Evolutionary conservation across 2,888 invertebrate genomes (phyloP), one percentile per base, ranked within the genome.

Genomic region (Lypha dubia): DNA sequence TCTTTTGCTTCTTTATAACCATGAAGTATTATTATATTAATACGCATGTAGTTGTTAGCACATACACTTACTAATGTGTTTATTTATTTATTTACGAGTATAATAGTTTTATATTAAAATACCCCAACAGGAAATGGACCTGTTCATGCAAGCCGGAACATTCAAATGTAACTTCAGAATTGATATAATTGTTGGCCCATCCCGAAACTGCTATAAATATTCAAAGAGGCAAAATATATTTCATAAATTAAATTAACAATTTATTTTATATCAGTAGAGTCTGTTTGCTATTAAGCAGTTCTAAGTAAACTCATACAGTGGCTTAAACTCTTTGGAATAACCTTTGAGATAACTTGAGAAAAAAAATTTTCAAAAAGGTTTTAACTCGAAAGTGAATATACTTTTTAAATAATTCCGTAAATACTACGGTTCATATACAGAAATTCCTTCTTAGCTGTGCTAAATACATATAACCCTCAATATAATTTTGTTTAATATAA

Each of bases 101-200:
- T 20, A 65, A 17, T 62, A 15, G 44, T 35, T 38, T 51, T 68
- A 24, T 38, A 68, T 68, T 68, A 63, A 56, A 68, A 35, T 38
- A 65, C 0, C 65, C 75, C 75, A 68, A 76, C 76, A 76, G 76
- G 67, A 76, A 68, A 58, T 68, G 22, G 3, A 32, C 24, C n/a
- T 20, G 22, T 53, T 15, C 15, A 1, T 63, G 63, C 51, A n/a
- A 11, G 63, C 15, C 38, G 63, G 51, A 74, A 53, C 24, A 63
- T 24, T 3, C 38, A 62, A 63, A 24, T 28, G 22, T 74, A 41
- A 51, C 8, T 53, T 20, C 32, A 44, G 65, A 32, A 63, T 63
- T 75, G 44, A 20, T 28, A 32, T 32, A 3, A 41, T 35, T 9
- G 53, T n/a, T 32, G 32, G 32, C 22, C 8, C 22, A 35, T 58